Percentiles rank a stretch among this genome's conserved stretches.
phyloP scores from a whole-genome alignment of 2,888 invertebrate genomes.

The Drosophila affinis region DNA sequence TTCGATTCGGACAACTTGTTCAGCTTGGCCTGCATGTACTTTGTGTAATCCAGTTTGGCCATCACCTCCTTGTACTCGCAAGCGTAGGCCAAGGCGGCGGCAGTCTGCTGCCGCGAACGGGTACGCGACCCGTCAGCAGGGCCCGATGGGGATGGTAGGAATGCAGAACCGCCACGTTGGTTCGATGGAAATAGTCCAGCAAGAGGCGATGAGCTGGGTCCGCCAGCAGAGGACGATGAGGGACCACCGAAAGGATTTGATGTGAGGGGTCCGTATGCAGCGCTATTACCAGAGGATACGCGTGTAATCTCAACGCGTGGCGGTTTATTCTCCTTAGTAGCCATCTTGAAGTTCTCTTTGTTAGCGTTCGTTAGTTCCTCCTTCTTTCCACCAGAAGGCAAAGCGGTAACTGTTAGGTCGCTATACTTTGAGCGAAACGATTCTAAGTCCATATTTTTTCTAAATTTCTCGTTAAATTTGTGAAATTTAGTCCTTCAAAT shows the following conservation, averaged over 20 bases:
- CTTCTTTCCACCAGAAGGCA: conserved; percentile 35
- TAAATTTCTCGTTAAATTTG: neutral
- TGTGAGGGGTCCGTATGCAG: neutral
- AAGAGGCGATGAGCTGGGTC: neutral
- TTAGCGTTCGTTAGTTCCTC: neutral
- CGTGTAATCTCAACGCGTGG: conserved; percentile 29
- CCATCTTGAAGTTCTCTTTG: neutral
- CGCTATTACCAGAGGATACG: neutral
- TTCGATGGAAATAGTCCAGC: neutral
- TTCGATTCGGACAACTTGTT: conserved; percentile 49
- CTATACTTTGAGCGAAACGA: conserved; percentile 66
- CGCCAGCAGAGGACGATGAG: neutral
- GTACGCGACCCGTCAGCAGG: conserved; percentile 8
- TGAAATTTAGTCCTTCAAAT: neutral
- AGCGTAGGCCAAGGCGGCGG: conserved; percentile 43
- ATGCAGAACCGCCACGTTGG: neutral
- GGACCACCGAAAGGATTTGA: neutral
- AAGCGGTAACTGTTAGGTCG: conserved; percentile 64
- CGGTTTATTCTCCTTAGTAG: neutral
- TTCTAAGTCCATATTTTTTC: conserved; percentile 56
- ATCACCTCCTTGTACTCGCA: conserved; percentile 62
- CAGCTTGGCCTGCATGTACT: conserved; percentile 61
- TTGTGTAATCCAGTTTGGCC: conserved; percentile 66
- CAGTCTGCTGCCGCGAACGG: conserved; percentile 18
- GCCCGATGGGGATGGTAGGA: neutral